Conservation (phyloP, 2,797 vertebrate species). For the Thaleichthys pacificus region DNA sequence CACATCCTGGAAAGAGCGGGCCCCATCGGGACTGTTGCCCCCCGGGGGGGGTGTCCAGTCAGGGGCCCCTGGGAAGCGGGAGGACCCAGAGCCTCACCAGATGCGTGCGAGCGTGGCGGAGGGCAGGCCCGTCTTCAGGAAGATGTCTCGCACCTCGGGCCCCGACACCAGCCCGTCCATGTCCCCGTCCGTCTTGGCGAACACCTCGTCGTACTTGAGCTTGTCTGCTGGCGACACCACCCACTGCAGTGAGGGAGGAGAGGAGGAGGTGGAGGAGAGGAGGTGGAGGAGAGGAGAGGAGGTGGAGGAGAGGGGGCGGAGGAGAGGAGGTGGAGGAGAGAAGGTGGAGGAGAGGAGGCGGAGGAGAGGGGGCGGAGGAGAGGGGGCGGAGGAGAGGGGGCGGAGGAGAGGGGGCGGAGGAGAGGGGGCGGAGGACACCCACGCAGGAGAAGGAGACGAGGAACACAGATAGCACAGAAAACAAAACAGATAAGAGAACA, state of each 20-base stretch:
- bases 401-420: not conserved
- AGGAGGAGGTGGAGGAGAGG: not conserved
- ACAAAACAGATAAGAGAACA: not conserved
- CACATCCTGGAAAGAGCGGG: no score
- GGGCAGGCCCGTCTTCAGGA: constrained; percentile 93
- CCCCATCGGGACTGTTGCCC: no score
- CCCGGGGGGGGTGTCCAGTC: not conserved
- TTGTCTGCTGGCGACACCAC: constrained; percentile 90
- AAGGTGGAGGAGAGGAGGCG: not conserved
- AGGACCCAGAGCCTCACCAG: constrained; percentile 77
- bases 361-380: not conserved
- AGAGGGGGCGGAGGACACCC: not conserved
- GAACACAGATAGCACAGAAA: not conserved
- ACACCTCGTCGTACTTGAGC: constrained; percentile 93
- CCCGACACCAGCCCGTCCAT: constrained; percentile 96
- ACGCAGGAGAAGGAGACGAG: not conserved
- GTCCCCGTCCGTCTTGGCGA: constrained; percentile 91
- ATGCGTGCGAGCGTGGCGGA: constrained; percentile 91
- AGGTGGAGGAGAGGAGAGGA: not conserved
- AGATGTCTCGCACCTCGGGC: constrained; percentile 92
- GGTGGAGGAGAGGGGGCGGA: not conserved
- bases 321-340: not conserved
- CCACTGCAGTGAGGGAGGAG: constrained; percentile 77
- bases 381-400: not conserved
- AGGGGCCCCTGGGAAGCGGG: no score